These are phyloP conservation scores for Parasteatoda tepidariorum DNA, from an alignment of 1,140 invertebrate genomes.

Conservation along the genomic window DNA sequence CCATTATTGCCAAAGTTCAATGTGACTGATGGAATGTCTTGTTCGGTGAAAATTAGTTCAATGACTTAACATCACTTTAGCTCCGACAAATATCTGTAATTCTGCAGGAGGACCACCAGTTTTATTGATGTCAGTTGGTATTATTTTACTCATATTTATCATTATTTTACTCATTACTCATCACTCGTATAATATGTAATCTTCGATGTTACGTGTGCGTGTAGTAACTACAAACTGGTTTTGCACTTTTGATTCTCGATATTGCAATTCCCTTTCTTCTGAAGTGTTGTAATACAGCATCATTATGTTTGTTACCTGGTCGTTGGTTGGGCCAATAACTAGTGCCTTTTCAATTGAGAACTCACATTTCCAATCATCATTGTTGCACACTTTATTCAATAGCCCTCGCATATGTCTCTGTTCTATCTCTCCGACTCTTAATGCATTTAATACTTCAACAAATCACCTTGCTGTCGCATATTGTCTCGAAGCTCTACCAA, in stretches of 20 bases:
- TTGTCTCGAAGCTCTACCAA: conserved; percentile 67
- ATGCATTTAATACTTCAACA: conserved; percentile 59
- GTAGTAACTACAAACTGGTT: conserved; percentile 37
- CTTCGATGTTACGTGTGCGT: conserved; percentile 41
- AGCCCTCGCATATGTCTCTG: conserved; percentile 45
- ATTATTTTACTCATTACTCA: no score
- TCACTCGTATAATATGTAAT: no score
- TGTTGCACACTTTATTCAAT: conserved; percentile 34
- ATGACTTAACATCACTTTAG: conserved; percentile 65
- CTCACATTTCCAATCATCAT: conserved; percentile 11
- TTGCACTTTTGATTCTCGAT: conserved; percentile 37
- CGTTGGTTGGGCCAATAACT: conserved; percentile 56
- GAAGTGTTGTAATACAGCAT: conserved; percentile 39
- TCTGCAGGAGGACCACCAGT: conserved; percentile 47
- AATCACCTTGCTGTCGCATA: conserved; percentile 64
- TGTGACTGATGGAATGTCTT: conserved; percentile 14
- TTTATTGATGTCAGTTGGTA: conserved; percentile 52
- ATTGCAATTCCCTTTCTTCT: conserved; percentile 26
- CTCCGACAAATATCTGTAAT: conserved; percentile 49
- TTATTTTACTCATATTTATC: conserved; percentile 28
- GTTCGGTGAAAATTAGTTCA: conserved; percentile 64
- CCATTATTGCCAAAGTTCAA: conserved; percentile 25
- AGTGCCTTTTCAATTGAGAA: conserved; percentile 53
- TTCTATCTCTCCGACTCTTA: conserved; percentile 58
- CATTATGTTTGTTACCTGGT: conserved; percentile 52